phyloP scores from a whole-genome alignment of 2,888 invertebrate genomes.

The Marronus borbonicus region DNA sequence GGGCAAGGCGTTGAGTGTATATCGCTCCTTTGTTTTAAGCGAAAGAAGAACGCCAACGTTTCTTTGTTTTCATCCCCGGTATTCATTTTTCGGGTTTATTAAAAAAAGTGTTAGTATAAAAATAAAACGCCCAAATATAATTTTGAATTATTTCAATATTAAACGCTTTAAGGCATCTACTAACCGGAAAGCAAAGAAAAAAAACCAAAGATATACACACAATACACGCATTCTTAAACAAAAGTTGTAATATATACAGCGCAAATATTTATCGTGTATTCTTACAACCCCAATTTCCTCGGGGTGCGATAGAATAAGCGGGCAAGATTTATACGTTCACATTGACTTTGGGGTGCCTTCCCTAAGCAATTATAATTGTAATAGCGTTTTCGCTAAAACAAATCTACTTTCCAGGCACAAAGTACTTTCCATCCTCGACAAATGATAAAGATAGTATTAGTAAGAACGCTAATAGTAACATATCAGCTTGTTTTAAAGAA shows the following conservation, averaged over 20 bases:
- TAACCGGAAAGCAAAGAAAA: no score
- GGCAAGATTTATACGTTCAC: constrained; percentile 31
- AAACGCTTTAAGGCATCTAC: background rate
- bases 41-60: no score
- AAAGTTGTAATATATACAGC: background rate
- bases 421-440: constrained; percentile 58
- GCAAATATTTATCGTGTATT: constrained; percentile 27
- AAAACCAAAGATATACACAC: no score
- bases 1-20: background rate
- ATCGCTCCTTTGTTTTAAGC: no score
- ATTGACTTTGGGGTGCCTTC: background rate
- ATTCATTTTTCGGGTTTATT: no score
- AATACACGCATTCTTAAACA: no score
- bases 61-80: no score
- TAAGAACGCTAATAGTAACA: constrained; percentile 54
- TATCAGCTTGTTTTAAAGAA: constrained; percentile 49
- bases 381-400: background rate
- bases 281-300: constrained; percentile 12
- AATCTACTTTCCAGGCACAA: constrained; percentile 54
- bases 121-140: no score
- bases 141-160: no score
- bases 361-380: constrained; percentile 37
- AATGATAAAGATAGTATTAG: constrained; percentile 53
- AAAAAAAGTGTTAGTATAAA: background rate
- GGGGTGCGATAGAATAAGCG: constrained; percentile 17